phyloP scores from a whole-genome alignment of 2,888 invertebrate genomes.

The Diaphora mendica region DNA sequence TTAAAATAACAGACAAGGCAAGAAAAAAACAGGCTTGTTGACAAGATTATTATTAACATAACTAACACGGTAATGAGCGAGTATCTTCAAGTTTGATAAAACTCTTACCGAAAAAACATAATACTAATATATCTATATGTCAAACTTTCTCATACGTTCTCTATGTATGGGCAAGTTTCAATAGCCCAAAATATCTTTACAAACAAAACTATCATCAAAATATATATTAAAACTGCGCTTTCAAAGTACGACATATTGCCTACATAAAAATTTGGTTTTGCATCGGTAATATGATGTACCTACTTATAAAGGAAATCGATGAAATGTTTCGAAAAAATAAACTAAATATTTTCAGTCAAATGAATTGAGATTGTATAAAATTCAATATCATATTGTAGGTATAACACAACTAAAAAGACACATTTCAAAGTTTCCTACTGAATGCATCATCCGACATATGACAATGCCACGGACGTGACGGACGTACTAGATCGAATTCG shows the following conservation, averaged over 20 bases:
- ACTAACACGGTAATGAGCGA: not conserved
- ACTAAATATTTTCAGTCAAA: not conserved
- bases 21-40: not conserved
- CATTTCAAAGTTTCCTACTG: constrained; percentile 40
- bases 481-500: constrained; percentile 53
- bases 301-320: not conserved
- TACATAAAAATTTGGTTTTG: not conserved
- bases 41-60: not conserved
- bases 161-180: not conserved
- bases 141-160: not conserved
- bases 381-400: not conserved
- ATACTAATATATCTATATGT: too few relatives aligned
- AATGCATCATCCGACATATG: constrained; percentile 39
- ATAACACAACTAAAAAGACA: not conserved
- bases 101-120: too few relatives aligned
- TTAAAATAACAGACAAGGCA: not conserved
- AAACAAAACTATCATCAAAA: not conserved
- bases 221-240: too few relatives aligned
- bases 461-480: constrained; percentile 47
- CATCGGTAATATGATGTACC: not conserved
- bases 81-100: not conserved
- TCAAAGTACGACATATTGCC: too few relatives aligned
- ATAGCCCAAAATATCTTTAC: not conserved
- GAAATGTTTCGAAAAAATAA: not conserved
- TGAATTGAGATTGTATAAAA: not conserved